phyloP scores from a whole-genome alignment of 2,888 invertebrate genomes.

The Tineola bisselliella region DNA sequence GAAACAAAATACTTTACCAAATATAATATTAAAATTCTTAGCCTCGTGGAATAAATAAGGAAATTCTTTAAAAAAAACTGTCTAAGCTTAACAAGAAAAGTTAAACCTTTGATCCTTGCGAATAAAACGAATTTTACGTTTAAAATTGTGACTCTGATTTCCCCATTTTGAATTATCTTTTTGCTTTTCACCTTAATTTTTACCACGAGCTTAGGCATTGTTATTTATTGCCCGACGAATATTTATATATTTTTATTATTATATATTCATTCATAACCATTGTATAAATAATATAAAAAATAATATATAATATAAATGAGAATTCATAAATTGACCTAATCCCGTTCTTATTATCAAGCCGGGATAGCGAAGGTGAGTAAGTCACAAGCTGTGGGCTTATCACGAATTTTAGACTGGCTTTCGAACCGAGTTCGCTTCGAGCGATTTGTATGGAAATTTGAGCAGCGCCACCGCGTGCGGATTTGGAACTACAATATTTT shows the following conservation, averaged over 20 bases:
- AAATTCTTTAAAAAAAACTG: slow-evolving; percentile 1
- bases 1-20: not conserved
- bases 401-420: too few species aligned
- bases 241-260: not conserved
- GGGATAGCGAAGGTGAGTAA: too few species aligned
- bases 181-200: not conserved
- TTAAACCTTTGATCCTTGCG: slow-evolving; percentile 10
- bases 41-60: slow-evolving; percentile 6
- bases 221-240: not conserved
- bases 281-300: too few species aligned
- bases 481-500: too few species aligned
- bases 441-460: too few species aligned
- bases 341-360: too few species aligned
- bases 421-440: too few species aligned
- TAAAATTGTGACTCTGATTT: slow-evolving; percentile 6
- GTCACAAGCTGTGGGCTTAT: too few species aligned
- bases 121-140: slow-evolving; percentile 2
- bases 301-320: too few species aligned
- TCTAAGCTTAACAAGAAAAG: slow-evolving; percentile 13
- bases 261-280: too few species aligned
- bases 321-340: too few species aligned
- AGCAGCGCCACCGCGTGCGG: too few species aligned
- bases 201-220: not conserved
- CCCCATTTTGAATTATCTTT: not conserved
- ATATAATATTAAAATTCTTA: not conserved